These are phyloP conservation scores for Drosophila picticornis DNA, from an alignment of 2,888 invertebrate species.

Conservation along the genomic window DNA sequence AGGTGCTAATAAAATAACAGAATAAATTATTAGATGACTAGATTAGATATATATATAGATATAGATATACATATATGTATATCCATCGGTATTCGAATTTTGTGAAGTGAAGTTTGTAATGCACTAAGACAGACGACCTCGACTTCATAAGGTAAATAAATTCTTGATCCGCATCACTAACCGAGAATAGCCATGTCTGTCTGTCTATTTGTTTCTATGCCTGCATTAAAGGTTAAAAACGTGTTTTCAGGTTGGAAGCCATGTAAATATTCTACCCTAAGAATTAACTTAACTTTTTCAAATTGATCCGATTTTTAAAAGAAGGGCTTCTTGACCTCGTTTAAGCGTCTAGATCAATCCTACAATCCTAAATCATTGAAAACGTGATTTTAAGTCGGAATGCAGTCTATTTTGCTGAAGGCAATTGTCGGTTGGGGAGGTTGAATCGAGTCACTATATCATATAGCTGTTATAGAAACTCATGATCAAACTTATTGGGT, in stretches of 20 bases:
- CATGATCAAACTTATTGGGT: not conserved
- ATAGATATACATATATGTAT: not conserved
- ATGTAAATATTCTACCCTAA: not conserved
- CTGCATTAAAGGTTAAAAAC: not conserved
- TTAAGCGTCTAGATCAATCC: not conserved
- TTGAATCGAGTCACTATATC: not conserved
- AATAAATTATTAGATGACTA: not conserved
- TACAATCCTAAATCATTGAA: not conserved
- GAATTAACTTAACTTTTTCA: not conserved
- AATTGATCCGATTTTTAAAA: not conserved
- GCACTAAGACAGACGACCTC: not conserved
- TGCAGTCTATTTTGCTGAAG: not conserved
- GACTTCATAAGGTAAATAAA: not conserved
- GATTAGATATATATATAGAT: not conserved
- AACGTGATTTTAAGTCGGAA: not conserved
- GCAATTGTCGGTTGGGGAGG: too few species aligned
- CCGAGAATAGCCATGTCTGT: not conserved
- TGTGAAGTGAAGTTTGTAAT: not conserved
- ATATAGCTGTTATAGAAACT: not conserved
- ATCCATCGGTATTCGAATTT: not conserved
- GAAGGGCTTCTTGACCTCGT: not conserved
- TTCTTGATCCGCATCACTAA: not conserved
- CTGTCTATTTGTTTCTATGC: not conserved
- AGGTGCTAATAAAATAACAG: slow-evolving; percentile 18
- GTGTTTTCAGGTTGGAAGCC: not conserved